These are phyloP conservation scores for Petromus typicus DNA, from an alignment of 2,113 vertebrate species.

Conservation along the genomic window DNA sequence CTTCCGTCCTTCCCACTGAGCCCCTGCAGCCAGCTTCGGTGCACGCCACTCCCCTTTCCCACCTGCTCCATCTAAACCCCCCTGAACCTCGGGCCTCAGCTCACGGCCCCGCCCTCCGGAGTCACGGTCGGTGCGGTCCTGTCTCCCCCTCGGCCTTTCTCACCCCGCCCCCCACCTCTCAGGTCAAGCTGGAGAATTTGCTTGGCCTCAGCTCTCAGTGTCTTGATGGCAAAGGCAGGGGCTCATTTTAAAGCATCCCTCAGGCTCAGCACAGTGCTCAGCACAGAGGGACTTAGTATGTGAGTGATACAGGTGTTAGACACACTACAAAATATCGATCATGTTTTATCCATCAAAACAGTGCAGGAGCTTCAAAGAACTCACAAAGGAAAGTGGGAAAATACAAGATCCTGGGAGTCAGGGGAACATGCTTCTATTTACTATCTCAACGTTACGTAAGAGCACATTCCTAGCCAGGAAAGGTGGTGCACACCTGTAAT, in stretches of 20 bases:
- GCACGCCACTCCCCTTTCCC: background rate
- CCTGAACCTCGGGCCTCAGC: background rate
- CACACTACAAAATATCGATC: background rate
- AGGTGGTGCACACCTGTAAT: background rate
- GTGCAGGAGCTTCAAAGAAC: background rate
- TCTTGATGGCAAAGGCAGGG: background rate
- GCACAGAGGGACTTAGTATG: background rate
- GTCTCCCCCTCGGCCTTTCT: background rate
- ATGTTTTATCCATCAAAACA: slow-evolving; percentile 1
- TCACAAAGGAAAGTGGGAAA: background rate
- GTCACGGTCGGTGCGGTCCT: too few relatives aligned
- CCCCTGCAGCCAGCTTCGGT: background rate
- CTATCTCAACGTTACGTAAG: background rate
- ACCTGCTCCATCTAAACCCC: background rate
- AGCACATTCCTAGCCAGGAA: background rate
- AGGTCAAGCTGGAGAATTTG: background rate
- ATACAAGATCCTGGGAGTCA: background rate
- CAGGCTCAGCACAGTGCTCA: background rate
- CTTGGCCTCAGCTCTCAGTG: background rate
- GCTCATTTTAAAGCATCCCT: background rate
- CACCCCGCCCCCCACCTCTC: too few relatives aligned
- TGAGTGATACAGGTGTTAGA: background rate
- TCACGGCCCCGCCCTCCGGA: background rate
- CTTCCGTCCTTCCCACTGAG: background rate
- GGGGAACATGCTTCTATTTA: background rate